These are phyloP conservation scores for Sipunculus nudus DNA, from an alignment of 2,888 invertebrate species.

Conservation along the genomic window DNA sequence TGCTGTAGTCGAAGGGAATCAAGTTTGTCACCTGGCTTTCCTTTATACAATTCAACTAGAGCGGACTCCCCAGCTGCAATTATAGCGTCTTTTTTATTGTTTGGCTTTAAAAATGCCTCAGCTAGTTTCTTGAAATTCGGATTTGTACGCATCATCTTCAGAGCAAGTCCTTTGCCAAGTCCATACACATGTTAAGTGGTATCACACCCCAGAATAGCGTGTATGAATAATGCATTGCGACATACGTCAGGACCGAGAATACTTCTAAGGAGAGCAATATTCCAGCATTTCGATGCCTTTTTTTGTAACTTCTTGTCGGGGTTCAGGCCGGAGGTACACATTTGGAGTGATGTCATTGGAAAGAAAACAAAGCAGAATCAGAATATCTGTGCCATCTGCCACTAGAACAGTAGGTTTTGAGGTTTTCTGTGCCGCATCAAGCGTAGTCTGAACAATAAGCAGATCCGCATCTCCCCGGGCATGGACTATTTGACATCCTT, in stretches of 20 bases:
- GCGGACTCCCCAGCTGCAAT: neutral
- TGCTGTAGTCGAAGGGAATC: neutral
- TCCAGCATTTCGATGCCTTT: neutral
- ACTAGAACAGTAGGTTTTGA: constrained; percentile 26
- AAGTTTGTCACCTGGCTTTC: neutral
- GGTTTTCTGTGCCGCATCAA: constrained; percentile 14
- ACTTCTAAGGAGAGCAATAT: neutral
- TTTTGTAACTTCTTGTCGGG: neutral
- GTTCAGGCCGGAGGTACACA: neutral
- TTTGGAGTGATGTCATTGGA: neutral
- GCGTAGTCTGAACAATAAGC: constrained; percentile 37
- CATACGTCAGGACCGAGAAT: neutral
- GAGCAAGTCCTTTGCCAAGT: neutral
- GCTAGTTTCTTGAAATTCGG: neutral
- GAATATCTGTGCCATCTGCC: constrained; percentile 47
- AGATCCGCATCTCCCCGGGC: constrained; percentile 45
- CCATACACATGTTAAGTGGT: neutral
- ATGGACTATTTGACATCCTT: constrained; percentile 22
- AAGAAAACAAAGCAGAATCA: constrained; percentile 36
- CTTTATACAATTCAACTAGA: neutral
- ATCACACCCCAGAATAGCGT: constrained; percentile 2
- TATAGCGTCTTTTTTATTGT: neutral
- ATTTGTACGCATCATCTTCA: neutral
- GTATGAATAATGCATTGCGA: neutral
- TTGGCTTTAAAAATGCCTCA: neutral